phyloP scores from a whole-genome alignment of 2,113 vertebrate genomes.

The Marmota monax region DNA sequence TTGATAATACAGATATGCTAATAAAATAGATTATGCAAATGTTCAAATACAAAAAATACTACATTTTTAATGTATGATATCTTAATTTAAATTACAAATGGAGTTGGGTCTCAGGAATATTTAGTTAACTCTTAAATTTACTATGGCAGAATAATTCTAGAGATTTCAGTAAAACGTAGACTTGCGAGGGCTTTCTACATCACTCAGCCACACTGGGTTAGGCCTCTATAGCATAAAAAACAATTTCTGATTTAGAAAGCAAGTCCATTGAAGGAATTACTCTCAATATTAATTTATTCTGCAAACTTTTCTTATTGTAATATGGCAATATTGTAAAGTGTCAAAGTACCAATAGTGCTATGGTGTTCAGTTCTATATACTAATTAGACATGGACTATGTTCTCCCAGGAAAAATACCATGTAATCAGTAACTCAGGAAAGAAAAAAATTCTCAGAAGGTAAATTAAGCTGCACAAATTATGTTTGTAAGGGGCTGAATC shows the following conservation, averaged over 20 bases:
- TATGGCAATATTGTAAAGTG: neutral
- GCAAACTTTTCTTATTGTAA: neutral
- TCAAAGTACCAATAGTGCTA: neutral
- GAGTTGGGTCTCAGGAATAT: neutral
- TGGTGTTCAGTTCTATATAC: neutral
- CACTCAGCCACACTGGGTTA: neutral
- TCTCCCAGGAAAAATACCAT: slow-evolving; percentile 1
- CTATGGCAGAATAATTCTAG: neutral
- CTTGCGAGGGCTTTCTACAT: slow-evolving; percentile 16
- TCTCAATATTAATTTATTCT: slow-evolving; percentile 21
- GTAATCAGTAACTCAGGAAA: neutral
- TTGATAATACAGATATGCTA: neutral
- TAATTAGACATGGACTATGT: neutral
- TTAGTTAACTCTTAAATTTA: slow-evolving; percentile 41
- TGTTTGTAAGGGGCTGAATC: neutral
- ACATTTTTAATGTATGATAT: neutral
- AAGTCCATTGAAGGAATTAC: neutral
- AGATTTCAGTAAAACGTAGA: slow-evolving; percentile 12
- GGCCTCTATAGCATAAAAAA: neutral
- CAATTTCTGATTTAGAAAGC: neutral
- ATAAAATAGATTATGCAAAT: neutral
- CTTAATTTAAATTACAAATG: neutral
- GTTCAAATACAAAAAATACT: slow-evolving; percentile 57
- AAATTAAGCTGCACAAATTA: slow-evolving; percentile 22
- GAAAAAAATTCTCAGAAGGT: slow-evolving; percentile 1